Base-by-base conservation (phyloP, 2,888 invertebrate genomes). In the Hyles lineata region DNA sequence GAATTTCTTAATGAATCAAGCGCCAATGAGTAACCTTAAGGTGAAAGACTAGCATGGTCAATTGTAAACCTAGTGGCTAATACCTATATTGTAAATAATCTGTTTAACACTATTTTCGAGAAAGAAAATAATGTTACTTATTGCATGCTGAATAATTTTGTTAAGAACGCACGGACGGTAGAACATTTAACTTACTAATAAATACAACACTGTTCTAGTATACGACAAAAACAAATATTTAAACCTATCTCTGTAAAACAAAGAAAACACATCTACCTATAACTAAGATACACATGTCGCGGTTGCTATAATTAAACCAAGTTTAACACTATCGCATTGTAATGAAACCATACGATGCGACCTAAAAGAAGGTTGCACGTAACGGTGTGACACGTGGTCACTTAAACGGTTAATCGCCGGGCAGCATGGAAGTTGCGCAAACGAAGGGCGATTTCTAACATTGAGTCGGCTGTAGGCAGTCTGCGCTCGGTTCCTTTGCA, bases 381-480 rank as follows among this genome's bases (percentile, higher is more conserved):
- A 52, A 63, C 74, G 74, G 78, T 78, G 79, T 79, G 73, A 75
- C 62, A 59, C 62, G 58, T 70, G 73, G 72, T 72, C 75, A 43
- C 52, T 61, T 74, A 76, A 76, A 75, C 72, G 71, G 77, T 72
- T 75, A 76, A 78, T 76, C 75, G 61, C 9, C 25, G 70, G 32
- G 29, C 43, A 55, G 35, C 77, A 76, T 74, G 78, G 77, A 76
- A 76, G 77, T 76, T 76, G 78, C 75, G 75, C 78, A 79, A 78
- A 74, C 75, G 79, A 78, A 78, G 77, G 77, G 76, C 77, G 80
- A 80, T 82, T 80, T 81, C 80, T 80, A 79, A 77, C 76, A 74
- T 73, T 74, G 67, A 43, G 23, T 67, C 23, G 23, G 23, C 50
- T 7, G 67, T 23, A 43, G 63, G 19, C 63, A 43, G 60, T 60